These are phyloP conservation scores for Hippopotamus amphibius DNA, from an alignment of 2,113 vertebrate species.

Conservation along the genomic window DNA sequence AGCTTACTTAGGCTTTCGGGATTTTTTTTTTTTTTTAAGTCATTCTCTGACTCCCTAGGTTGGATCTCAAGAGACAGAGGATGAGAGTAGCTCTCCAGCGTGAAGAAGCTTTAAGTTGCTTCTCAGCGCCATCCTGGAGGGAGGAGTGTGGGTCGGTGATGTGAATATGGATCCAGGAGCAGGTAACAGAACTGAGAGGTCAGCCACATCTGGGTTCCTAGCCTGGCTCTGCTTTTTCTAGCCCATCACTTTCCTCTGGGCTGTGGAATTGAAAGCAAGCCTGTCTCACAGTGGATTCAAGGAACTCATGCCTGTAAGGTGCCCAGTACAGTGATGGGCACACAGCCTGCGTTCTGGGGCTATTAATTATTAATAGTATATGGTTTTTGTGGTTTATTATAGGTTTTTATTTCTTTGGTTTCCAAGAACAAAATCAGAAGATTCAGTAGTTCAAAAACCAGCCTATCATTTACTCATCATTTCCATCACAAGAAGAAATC, in stretches of 20 bases:
- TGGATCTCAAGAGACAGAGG: background rate
- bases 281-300: background rate
- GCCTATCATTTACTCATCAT: background rate
- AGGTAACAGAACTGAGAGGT: background rate
- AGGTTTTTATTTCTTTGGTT: background rate
- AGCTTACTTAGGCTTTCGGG: background rate
- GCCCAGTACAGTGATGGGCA: too few relatives aligned
- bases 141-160: accelerated
- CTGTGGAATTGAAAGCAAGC: background rate
- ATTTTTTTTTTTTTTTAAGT: background rate
- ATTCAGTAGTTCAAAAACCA: background rate
- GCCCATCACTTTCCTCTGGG: background rate
- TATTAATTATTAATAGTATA: background rate
- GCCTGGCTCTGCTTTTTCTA: background rate
- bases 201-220: background rate
- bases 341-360: background rate
- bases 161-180: too few relatives aligned
- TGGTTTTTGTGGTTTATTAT: background rate
- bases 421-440: slow-evolving; percentile 39
- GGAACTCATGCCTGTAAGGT: background rate
- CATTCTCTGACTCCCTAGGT: background rate
- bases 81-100: background rate
- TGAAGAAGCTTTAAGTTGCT: background rate
- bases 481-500: slow-evolving; percentile 20
- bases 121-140: background rate